Base-by-base conservation (phyloP, 2,888 invertebrate genomes). In the Apocheima hispidaria region DNA sequence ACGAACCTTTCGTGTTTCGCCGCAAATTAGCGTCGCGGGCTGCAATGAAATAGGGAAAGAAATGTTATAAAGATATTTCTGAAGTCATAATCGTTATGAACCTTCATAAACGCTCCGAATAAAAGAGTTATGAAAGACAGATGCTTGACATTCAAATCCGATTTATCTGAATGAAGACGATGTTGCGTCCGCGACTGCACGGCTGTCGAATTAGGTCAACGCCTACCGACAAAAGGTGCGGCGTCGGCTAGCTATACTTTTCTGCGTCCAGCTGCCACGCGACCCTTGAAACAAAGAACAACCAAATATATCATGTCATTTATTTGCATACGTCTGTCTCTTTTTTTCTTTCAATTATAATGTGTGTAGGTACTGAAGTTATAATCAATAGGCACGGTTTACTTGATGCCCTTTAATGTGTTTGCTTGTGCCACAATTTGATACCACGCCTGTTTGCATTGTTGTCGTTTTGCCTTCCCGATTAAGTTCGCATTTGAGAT, bases 211-310 rank as follows among this genome's bases (percentile, higher is more conserved):
- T 82, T 91, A 83, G 92, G 92, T 91, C 92, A 91, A 87, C 87
- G 88, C 88, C 87, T 86, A 82, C 85, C 79, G 81, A 88, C 89
- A 89, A 92, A 90, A 92, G 92, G 92, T 91, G 91, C 83, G 89
- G 86, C 87, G 84, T 83, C 84, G 86, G 88, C 91, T 90, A 91
- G 87, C 88, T 84, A 82, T 85, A 83, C 86, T 87, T 86, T 83
- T 88, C 88, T 86, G 81, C 85, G 86, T 82, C 86, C 88, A 85
- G 85, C 87, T 86, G 87, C 83, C 86, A 82, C 81, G 77, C 79
- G 81, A 83, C 81, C 84, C 82, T 80, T 84, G 80, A 88, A 90
- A 90, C 88, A 91, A 90, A 88, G 87, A 87, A 81, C 84, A 84
- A 85, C 85, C 84, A 83, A 87, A 87, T 86, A 85, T 82, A 83